Base-by-base conservation (phyloP, 2,888 invertebrate species). In the Cephalotes varians region DNA sequence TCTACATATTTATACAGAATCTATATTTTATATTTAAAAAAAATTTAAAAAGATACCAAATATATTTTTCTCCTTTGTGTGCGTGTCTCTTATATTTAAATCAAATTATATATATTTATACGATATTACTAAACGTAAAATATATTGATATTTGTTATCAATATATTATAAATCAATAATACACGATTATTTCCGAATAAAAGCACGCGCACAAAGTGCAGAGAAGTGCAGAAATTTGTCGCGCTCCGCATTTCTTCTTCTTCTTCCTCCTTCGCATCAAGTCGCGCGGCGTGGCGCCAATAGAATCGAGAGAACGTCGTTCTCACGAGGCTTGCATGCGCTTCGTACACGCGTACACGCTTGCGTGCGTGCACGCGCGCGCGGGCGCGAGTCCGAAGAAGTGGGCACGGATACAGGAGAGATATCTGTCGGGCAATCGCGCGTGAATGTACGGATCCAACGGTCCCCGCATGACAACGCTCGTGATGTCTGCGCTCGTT, bases 401-500 rank as follows among this genome's bases (percentile, higher is more conserved):
- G 82, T 65, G 64, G 49, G 31, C 37, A 37, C 34, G 31, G 40
- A 15, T 49, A 69, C 31, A 40, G 60, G 21, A 73, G 72, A 51
- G 62, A 81, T 62, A 65, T 58, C 72, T 62, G 65, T 31, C 76
- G 81, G 84, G 85, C 86, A 84, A 88, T 89, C 90, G 90, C 86
- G 90, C 89, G 91, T 91, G 86, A 88, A 88, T 86, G 85, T 88
- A 91, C 87, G 90, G 79, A 88, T 85, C 82, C 85, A 85, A 88
- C 90, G 90, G 88, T 88, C 83, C 85, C 81, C 86, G 91, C 91
- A 90, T 91, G 88, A 87, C 92, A 92, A 92, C 90, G 85, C 83
- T 85, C 88, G 85, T 74, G 28, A 15, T 82, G 85, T 85, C 81
- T 82, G 83, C 83, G 85, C 88, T 86, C 77, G 71, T 86, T 87